Conservation (phyloP, 1,140 invertebrate genomes). For the Tenebrio molitor region DNA sequence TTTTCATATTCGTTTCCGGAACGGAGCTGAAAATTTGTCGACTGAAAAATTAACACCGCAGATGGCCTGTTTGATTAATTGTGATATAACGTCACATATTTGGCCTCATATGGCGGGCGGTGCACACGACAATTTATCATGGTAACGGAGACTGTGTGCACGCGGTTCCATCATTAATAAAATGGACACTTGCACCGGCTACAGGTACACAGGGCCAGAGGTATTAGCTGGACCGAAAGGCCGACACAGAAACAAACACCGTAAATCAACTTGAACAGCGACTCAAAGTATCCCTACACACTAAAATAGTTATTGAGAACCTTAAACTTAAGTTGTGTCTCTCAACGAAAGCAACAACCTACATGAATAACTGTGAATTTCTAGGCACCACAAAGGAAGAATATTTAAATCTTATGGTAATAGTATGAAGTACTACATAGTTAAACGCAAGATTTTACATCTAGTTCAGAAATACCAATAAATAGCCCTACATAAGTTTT, state of each 20-base stretch:
- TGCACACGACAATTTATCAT: conserved; percentile 23
- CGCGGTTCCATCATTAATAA: conserved; percentile 36
- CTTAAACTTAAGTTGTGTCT: too few species aligned
- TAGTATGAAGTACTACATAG: too few species aligned
- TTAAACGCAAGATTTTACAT: too few species aligned
- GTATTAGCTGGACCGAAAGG: conserved; percentile 1
- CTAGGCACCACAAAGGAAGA: too few species aligned
- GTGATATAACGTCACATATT: conserved; percentile 36
- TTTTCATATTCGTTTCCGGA: conserved; percentile 20
- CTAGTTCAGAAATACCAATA: too few species aligned
- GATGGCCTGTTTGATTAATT: conserved; percentile 43
- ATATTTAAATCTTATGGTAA: too few species aligned
- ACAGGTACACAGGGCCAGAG: conserved; percentile 33
- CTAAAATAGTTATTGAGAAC: too few species aligned
- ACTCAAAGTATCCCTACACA: too few species aligned
- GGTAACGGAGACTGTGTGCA: conserved; percentile 39
- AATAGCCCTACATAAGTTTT: too few species aligned
- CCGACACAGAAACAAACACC: conserved; percentile 27
- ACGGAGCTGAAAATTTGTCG: conserved; percentile 3
- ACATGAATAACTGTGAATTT: too few species aligned
- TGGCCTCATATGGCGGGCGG: conserved; percentile 36
- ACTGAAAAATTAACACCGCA: conserved; percentile 42
- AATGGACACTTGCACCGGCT: conserved; percentile 37
- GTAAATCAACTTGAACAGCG: conserved; percentile 35
- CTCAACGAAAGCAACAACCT: too few species aligned